Evolutionary conservation across 2,797 vertebrate genomes (phyloP).

Genomic region (Darevskia mixta): DNA sequence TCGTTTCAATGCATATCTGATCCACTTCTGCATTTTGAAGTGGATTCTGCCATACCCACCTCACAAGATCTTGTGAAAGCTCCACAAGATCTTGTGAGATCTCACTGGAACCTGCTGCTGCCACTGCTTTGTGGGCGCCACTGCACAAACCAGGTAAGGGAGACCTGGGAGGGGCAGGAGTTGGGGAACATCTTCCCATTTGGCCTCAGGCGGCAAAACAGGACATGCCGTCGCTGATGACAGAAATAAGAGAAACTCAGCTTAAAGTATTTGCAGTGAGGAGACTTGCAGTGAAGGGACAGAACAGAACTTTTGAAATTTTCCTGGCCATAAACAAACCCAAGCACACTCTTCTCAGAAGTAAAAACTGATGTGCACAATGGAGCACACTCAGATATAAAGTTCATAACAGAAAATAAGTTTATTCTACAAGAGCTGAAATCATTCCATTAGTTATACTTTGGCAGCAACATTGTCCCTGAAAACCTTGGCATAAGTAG

Average conservation of each 20-base stretch:
- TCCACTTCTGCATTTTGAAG: background rate
- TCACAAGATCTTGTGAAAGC: too few relatives aligned
- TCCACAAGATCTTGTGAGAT: too few relatives aligned
- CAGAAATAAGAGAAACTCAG: background rate
- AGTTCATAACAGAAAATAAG: background rate
- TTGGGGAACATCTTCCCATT: too few relatives aligned
- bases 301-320: background rate
- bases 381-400: background rate
- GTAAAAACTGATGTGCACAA: background rate
- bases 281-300: too few relatives aligned
- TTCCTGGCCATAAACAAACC: background rate
- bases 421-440: slow-evolving; percentile 26
- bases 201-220: too few relatives aligned
- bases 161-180: too few relatives aligned
- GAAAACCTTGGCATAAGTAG: slow-evolving; percentile 8
- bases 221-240: too few relatives aligned
- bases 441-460: background rate
- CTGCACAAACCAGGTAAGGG: too few relatives aligned
- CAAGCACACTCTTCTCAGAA: background rate
- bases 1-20: background rate
- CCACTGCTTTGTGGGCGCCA: too few relatives aligned
- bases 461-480: slow-evolving; percentile 17
- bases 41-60: background rate
- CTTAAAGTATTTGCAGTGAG: background rate
- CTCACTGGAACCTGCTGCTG: too few relatives aligned